Evolutionary conservation across 30 jellyfish, hydroid and myxozoan genomes (phyloP).

Genomic region (Haliclystus octoradiatus): DNA sequence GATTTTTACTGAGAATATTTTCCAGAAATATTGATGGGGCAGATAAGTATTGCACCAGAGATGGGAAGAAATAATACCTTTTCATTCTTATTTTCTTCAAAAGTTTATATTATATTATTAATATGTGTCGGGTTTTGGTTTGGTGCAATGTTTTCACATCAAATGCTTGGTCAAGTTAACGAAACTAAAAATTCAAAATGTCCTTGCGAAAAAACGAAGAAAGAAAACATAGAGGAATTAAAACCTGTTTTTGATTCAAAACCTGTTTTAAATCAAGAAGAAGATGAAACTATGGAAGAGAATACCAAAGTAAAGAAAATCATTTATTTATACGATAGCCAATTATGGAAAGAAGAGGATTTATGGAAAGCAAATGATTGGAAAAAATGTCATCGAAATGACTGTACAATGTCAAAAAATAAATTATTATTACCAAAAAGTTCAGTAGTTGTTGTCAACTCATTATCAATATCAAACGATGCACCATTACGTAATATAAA

Average conservation of each 20-base stretch:
- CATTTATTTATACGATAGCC: background rate
- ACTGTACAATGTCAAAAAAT: background rate
- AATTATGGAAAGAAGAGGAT: background rate
- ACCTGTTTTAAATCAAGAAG: background rate
- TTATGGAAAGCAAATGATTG: background rate
- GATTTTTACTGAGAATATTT: too few species aligned
- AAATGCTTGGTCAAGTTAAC: background rate
- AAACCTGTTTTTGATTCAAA: background rate
- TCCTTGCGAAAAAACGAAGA: background rate
- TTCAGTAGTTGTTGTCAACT: slow-evolving; percentile 48
- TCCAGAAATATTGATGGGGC: background rate
- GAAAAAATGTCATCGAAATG: background rate
- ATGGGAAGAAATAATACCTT: background rate
- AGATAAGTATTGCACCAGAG: background rate
- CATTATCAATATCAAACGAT: slow-evolving; percentile 29
- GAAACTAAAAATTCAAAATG: background rate
- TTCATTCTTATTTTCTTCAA: slow-evolving; percentile 1
- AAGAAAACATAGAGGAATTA: background rate
- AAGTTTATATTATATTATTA: too few species aligned
- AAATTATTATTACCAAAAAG: background rate
- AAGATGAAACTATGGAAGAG: background rate
- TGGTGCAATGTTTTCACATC: slow-evolving; percentile 1
- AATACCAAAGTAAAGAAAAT: background rate
- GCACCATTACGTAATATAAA: slow-evolving; percentile 5
- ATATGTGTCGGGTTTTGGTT: background rate